Evolutionary conservation across 2,888 invertebrate species (phyloP).

Genomic region (Pristionchus mayeri): DNA sequence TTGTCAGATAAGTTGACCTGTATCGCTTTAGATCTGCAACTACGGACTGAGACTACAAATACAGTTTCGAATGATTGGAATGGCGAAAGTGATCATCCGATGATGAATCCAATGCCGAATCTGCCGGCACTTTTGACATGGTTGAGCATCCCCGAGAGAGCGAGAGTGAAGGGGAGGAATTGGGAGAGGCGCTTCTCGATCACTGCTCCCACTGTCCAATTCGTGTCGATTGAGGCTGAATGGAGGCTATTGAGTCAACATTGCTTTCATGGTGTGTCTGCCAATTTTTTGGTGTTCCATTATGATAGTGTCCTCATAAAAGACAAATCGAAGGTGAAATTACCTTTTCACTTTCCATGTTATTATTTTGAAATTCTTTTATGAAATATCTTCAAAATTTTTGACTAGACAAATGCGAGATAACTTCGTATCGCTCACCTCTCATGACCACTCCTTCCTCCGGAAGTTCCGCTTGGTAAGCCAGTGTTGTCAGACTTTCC

Average conservation of each 20-base stretch:
- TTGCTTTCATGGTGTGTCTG: no score
- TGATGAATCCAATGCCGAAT: conserved; percentile 93
- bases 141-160: conserved; percentile 92
- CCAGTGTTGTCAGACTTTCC: conserved; percentile 85
- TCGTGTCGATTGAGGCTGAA: conserved; percentile 84
- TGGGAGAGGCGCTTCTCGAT: conserved; percentile 94
- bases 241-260: neutral
- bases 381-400: neutral
- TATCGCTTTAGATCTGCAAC: neutral
- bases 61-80: neutral
- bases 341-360: no score
- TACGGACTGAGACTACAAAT: neutral
- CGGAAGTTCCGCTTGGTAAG: conserved; percentile 93
- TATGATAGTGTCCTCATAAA: no score
- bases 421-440: conserved; percentile 81
- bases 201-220: conserved; percentile 91
- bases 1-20: no score
- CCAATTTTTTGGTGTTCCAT: no score
- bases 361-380: no score
- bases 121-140: conserved; percentile 88
- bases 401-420: neutral
- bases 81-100: conserved; percentile 81
- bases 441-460: conserved; percentile 93
- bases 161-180: conserved; percentile 89
- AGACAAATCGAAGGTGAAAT: no score